Evolutionary conservation across 2,797 vertebrate species (phyloP), one percentile per base, ranked within the genome.

Genomic region (Erithacus rubecula): DNA sequence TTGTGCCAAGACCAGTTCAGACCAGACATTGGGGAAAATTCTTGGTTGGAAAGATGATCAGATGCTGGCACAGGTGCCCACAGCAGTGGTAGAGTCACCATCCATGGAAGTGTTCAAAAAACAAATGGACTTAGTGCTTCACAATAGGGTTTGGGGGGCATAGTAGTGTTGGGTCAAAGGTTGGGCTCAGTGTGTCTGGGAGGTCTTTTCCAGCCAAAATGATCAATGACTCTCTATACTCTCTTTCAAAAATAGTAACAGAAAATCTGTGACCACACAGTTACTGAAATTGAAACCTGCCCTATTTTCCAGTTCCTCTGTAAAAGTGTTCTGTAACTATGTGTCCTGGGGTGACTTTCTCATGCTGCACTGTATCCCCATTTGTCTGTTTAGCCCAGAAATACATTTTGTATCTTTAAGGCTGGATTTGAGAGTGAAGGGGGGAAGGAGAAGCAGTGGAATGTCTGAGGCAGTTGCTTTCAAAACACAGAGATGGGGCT

Each of bases 81-180:
- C 0, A 1, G 34, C 39, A 41, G 22, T 47, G 26, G 19, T 59
- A 67, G 15, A 72, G 39, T 53, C 52, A 36, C 46, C 34, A 15
- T 20, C 7, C 34, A 52, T 83, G 39, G 9, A 83, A 47, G 2
- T 47, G 46, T 41, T 65, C 15, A 36, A 11, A 59, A 59, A 53
- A 15, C 0, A 0, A 41, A 15, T 23, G 58, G 37, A 32, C 2
- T 0, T 52, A 17, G 15, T 63, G 27, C 23, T 60, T 58, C 12
- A 6, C 34, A 39, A 3, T 52, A 24, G 11, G 32, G 30, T 32
- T 71, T 65, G 15, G 30, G 51, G 43, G 18, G n/a, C 49, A 26
- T 1, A 2, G 9, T 56, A 32, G 16, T 44, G 1, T 21, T 34
- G 58, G 12, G 19, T 59, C 1, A 0, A 41, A 29, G 13, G 22